Conservation (phyloP, 2,113 vertebrate genomes). For the Felis chaus region DNA sequence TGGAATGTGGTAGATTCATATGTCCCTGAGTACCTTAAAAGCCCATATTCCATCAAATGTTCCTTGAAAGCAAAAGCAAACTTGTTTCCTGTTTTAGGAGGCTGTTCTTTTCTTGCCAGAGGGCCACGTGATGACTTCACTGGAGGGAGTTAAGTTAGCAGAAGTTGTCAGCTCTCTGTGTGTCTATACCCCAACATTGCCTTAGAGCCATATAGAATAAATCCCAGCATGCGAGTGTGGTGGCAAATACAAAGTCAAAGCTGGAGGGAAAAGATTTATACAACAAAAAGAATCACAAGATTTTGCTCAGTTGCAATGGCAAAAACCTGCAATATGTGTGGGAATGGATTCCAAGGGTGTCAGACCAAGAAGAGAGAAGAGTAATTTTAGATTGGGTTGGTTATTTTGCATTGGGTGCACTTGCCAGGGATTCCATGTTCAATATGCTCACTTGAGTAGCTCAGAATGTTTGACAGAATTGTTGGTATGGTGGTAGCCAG, state of each 20-base stretch:
- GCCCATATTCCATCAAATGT: not conserved
- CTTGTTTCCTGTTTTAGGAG: not conserved
- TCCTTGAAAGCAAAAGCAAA: conserved; percentile 33
- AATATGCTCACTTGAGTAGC: conserved; percentile 39
- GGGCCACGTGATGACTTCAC: not conserved
- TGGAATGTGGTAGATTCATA: not conserved
- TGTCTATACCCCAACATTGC: rapidly evolving
- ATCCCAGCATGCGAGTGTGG: not conserved
- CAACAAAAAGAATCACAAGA: not conserved
- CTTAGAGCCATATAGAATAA: not conserved
- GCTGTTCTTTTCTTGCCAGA: not conserved
- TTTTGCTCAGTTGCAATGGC: conserved; percentile 35
- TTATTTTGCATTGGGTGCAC: conserved; percentile 21
- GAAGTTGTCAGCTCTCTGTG: not conserved
- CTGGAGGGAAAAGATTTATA: not conserved
- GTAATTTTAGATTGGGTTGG: conserved; percentile 42
- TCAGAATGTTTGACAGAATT: not conserved
- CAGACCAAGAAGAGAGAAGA: conserved; percentile 4
- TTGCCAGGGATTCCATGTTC: conserved; percentile 57
- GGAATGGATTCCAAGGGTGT: not conserved
- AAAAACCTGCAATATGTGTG: conserved; percentile 14
- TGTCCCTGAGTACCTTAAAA: not conserved
- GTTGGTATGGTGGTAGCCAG: not conserved
- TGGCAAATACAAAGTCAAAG: not conserved
- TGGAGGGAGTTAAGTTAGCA: not conserved